phyloP scores from a whole-genome alignment of 1,140 invertebrate species.

The Cryptotermes secundus region DNA sequence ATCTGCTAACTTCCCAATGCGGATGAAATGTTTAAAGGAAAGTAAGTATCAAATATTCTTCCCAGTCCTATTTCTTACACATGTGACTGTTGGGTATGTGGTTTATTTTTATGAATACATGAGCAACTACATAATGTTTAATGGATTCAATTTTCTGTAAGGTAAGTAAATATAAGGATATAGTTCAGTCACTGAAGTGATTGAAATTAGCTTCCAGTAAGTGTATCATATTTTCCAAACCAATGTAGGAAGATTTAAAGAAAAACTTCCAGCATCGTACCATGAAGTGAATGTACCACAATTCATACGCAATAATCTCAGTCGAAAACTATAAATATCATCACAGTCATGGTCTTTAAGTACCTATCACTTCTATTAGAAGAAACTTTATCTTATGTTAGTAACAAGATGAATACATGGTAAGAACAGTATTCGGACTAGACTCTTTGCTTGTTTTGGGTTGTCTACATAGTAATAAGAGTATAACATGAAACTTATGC shows the following conservation, averaged over 20 bases:
- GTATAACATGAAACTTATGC: not conserved
- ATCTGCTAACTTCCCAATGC: no score
- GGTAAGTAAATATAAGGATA: not conserved
- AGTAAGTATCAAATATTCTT: no score
- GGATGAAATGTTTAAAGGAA: no score
- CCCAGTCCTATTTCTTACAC: not conserved
- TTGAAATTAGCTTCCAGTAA: not conserved
- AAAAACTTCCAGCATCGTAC: not conserved
- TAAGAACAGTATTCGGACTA: not conserved
- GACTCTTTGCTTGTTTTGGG: not conserved
- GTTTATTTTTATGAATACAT: not conserved
- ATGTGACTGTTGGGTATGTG: not conserved
- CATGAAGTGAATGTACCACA: not conserved
- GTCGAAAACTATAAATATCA: not conserved
- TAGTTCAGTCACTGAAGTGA: not conserved
- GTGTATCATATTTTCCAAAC: not conserved
- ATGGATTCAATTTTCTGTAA: not conserved
- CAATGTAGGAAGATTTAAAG: not conserved
- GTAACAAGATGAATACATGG: not conserved
- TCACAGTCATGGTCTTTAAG: slow-evolving; percentile 16
- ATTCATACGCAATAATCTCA: not conserved
- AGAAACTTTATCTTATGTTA: not conserved
- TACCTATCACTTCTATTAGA: not conserved
- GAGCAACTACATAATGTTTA: not conserved
- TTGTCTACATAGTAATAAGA: not conserved